Evolutionary conservation across 1,140 invertebrate species (phyloP).

Genomic region (Leptinotarsa undecemlineata): DNA sequence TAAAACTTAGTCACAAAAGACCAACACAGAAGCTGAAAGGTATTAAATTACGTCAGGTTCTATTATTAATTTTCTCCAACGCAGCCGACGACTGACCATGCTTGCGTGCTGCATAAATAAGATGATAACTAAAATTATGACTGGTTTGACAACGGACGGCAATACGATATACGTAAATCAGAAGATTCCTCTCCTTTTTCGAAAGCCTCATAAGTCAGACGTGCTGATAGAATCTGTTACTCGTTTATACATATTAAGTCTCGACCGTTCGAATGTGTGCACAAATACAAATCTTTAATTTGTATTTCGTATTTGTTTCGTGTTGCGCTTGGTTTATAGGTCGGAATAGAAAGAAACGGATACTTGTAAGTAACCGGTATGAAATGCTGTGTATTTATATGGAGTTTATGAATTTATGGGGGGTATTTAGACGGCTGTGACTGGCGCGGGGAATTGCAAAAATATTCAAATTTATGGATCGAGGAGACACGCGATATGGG

Average conservation of each 20-base stretch:
- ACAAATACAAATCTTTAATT: constrained; percentile 27
- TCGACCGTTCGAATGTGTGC: constrained; percentile 3
- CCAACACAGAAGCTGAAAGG: constrained; percentile 42
- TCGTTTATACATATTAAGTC: constrained; percentile 23
- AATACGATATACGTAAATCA: constrained; percentile 52
- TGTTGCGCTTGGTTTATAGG: constrained; percentile 15
- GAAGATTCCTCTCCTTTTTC: constrained; percentile 32
- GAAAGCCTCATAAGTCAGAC: constrained; percentile 43
- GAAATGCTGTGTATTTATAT: constrained; percentile 2
- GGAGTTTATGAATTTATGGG: constrained; percentile 11
- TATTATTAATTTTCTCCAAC: constrained; percentile 20
- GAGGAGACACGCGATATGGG: background rate
- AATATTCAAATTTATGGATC: constrained; percentile 12
- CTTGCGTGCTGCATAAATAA: constrained; percentile 44
- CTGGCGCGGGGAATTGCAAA: constrained; percentile 5
- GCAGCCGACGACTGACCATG: background rate
- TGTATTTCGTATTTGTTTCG: constrained; percentile 19
- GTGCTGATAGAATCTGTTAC: constrained; percentile 49
- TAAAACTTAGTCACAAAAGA: background rate
- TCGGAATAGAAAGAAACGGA: constrained; percentile 11
- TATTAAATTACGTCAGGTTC: constrained; percentile 39
- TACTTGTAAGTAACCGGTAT: constrained; percentile 9
- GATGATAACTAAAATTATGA: constrained; percentile 49
- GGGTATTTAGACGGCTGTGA: background rate
- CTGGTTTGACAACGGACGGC: constrained; percentile 41